Conservation (phyloP, 2,888 invertebrate genomes). For the Koerneria pararmatus region DNA sequence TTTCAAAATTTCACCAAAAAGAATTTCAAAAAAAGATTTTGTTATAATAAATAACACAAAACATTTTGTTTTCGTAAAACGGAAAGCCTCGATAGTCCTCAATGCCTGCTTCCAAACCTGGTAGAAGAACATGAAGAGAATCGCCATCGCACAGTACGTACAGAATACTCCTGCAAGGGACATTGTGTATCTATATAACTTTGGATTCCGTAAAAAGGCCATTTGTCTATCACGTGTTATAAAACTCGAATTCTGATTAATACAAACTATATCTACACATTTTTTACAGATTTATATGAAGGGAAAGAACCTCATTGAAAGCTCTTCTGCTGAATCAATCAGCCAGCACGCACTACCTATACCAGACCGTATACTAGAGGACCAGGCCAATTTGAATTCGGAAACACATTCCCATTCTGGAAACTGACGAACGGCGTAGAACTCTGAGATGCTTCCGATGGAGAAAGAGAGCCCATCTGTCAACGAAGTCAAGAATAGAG, state of each 20-base stretch:
- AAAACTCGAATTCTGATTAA: background rate
- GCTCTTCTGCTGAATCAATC: too few relatives aligned
- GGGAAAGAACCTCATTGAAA: background rate
- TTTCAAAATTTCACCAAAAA: too few relatives aligned
- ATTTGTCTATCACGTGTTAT: background rate
- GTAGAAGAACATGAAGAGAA: slow-evolving; percentile 83
- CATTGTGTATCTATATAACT: too few relatives aligned
- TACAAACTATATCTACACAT: background rate
- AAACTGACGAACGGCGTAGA: slow-evolving; percentile 76
- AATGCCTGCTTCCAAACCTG: too few relatives aligned
- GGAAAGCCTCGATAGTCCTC: too few relatives aligned
- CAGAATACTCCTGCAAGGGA: slow-evolving; percentile 72
- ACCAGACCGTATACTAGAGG: too few relatives aligned
- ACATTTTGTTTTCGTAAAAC: too few relatives aligned
- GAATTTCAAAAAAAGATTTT: too few relatives aligned
- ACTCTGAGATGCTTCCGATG: slow-evolving; percentile 85
- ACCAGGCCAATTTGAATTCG: background rate
- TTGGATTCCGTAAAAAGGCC: background rate
- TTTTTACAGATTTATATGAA: background rate
- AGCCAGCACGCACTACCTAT: too few relatives aligned
- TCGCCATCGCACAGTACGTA: slow-evolving; percentile 87
- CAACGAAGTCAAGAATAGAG: slow-evolving; percentile 86
- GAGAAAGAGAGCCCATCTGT: slow-evolving; percentile 82
- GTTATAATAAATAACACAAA: too few relatives aligned
- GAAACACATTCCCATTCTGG: slow-evolving; percentile 1